Percentiles rank a stretch among this genome's conserved stretches.
phyloP scores from a whole-genome alignment of 2,797 vertebrate species.

The Trichosurus vulpecula region DNA sequence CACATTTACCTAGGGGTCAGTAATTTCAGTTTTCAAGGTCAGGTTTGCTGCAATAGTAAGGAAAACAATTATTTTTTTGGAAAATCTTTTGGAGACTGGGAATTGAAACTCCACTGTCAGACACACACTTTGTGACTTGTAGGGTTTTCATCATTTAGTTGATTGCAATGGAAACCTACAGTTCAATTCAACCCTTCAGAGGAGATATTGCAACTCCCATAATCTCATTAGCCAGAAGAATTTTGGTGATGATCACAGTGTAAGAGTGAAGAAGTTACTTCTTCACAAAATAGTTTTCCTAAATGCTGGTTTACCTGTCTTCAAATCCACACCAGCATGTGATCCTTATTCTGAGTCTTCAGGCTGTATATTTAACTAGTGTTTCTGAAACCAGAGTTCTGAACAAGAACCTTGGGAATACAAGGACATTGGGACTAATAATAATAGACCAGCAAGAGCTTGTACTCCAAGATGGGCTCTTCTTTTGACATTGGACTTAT shows the following conservation, averaged over 20 bases:
- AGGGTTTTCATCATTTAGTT: neutral
- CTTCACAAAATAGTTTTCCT: conserved; percentile 95
- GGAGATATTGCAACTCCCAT: conserved; percentile 98
- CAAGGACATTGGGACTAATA: conserved; percentile 72
- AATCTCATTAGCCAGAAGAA: conserved; percentile 97
- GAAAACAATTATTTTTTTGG: conserved; percentile 57
- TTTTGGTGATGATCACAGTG: conserved; percentile 97
- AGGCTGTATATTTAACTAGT: conserved; percentile 93
- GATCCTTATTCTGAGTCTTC: conserved; percentile 92
- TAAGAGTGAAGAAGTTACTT: conserved; percentile 98
- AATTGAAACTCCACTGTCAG: neutral
- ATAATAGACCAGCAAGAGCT: conserved; percentile 94
- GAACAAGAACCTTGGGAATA: conserved; percentile 89
- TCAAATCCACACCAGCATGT: conserved; percentile 93
- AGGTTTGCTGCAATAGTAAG: conserved; percentile 42
- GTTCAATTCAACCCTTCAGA: conserved; percentile 90
- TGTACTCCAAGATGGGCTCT: conserved; percentile 96
- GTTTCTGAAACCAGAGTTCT: conserved; percentile 98
- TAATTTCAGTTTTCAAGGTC: neutral
- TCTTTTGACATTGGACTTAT: conserved; percentile 92
- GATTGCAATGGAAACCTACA: rapidly evolving
- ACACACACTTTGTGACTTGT: neutral
- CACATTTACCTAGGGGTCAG: conserved; percentile 49
- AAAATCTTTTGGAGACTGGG: conserved; percentile 54
- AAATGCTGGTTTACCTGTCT: conserved; percentile 95